Evolutionary conservation across 2,888 invertebrate genomes (phyloP), one percentile per base, ranked within the genome.

Genomic region (Macrophya alboannulata): DNA sequence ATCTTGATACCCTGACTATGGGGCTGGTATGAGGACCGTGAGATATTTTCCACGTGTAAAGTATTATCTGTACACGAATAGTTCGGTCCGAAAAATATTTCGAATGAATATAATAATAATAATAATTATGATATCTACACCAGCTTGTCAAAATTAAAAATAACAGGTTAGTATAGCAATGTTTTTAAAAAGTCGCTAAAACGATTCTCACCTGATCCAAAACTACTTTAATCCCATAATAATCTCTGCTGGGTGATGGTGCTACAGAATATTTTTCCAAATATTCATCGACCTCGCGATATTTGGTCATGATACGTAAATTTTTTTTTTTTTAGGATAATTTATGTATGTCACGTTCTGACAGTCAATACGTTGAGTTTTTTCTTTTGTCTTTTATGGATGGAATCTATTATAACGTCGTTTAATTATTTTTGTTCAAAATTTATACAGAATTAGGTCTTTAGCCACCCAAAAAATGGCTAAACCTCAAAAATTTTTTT

Each of bases 211-310:
- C 93, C 90, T 92, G 88, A 85, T 92, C 87, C 9, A 87, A 76
- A 43, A 89, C 82, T 85, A 92, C 88, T 88, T 88, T 91, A 9
- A 93, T 87, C 25, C 90, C 92, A 88, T 92, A 93, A 84, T 93
- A 93, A 85, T 93, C 93, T 88, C 93, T 90, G 87, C 91, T 93
- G 8, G 92, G 92, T 55, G 91, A 87, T 82, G 92, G 92, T 85
- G 93, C 92, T 51, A 92, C 89, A 45, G 90, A 88, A 90, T 91
- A 93, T 86, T 91, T 92, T 85, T 92, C 91, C 81, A 92, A 89
- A 87, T 90, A 90, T 84, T 88, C 88, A 12, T 43, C 43, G 59
- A 43, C 43, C 40, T 31, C 1, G 17, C 37, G 15, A 15, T 4
- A 72, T n/a, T 15, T 59, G 17, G 62, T 81, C 59, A 21, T 59